Conservation (phyloP, 2,113 vertebrate species). For the Caranx melampygus region DNA sequence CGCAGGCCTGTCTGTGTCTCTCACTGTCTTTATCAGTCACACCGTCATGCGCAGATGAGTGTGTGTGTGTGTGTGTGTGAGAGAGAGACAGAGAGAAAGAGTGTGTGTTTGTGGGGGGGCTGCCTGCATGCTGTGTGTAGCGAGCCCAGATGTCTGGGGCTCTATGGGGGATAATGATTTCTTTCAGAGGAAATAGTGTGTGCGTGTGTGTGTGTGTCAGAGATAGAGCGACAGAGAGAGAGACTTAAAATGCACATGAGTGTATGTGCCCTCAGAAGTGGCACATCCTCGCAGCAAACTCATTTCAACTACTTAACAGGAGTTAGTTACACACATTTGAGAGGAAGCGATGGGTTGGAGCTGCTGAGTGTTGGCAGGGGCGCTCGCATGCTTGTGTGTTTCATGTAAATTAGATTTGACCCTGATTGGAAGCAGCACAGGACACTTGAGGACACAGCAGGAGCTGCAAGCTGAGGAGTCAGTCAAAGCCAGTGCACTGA, state of each 20-base stretch:
- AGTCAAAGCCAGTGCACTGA: neutral
- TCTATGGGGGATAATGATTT: constrained; percentile 73
- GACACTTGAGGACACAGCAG: constrained; percentile 35
- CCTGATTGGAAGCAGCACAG: constrained; percentile 41
- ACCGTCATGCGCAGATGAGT: constrained; percentile 22
- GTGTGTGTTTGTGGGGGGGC: constrained; percentile 44
- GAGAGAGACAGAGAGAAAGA: constrained; percentile 40
- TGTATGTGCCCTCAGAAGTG: constrained; percentile 40
- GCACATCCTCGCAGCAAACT: constrained; percentile 40
- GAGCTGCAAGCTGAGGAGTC: constrained; percentile 4
- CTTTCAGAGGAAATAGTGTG: constrained; percentile 67
- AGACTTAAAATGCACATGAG: neutral
- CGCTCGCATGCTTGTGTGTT: constrained; percentile 27
- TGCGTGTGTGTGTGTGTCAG: constrained; percentile 25
- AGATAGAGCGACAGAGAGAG: neutral
- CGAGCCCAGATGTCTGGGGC: constrained; percentile 73
- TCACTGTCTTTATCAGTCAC: constrained; percentile 35
- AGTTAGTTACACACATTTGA: constrained; percentile 2
- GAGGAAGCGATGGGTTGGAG: constrained; percentile 36
- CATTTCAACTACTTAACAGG: constrained; percentile 36
- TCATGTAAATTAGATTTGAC: constrained; percentile 53
- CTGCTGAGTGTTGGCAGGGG: constrained; percentile 38
- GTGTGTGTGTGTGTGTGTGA: constrained; percentile 38
- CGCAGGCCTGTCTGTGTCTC: constrained; percentile 21
- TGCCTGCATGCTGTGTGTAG: constrained; percentile 50